Base-by-base conservation (phyloP, 2,113 vertebrate genomes). In the Corythoichthys intestinalis region DNA sequence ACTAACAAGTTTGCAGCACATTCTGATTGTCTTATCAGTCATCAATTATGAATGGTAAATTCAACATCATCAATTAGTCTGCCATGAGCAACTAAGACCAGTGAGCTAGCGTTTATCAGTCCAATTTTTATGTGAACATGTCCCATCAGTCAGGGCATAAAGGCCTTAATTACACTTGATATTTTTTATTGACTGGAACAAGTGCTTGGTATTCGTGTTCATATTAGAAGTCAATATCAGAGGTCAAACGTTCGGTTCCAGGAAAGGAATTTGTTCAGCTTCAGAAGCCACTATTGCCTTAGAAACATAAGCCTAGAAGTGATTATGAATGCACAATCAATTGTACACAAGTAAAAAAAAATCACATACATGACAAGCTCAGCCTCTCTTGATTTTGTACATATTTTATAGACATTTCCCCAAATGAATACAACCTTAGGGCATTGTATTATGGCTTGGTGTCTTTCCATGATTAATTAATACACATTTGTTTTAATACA, bases 401-500 rank as follows among this genome's bases (percentile, higher is more conserved):
- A 28, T 28, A 28, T 28, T 28, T 28, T 28, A 28, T 28, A 28
- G 20, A 28, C 20, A 28, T 28, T 28, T 28, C 20, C 20, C 20
- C 20, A 28, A 28, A 28, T 28, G 20, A 28, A 48, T 12, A 48
- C 47, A 37, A 57, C 10, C 20, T 56, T 34, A 13, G 11, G 56
- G 35, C 48, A 50, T 4, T 17, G 13, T 50, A 50, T 12, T 50
- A 50, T 50, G 14, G 13, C 41, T 15, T 15, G 8, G 28, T 56
- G 9, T 12, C 53, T 4, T 56, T 56, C 20, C 20, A 11, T 15
- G 34, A 58, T 34, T 37, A 58, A 58, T 35, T 28, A 12, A 35
- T 62, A 13, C n/a, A 64, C 62, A 10, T 3, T 47, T 72, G 6
- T 14, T 66, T 56, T 41, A 71, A 72, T 71, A 48, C 7, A 44